Percentiles rank a stretch among this genome's conserved stretches.
Evolutionary conservation across 2,113 vertebrate genomes (phyloP).

Genomic region (Gambusia holbrooki): DNA sequence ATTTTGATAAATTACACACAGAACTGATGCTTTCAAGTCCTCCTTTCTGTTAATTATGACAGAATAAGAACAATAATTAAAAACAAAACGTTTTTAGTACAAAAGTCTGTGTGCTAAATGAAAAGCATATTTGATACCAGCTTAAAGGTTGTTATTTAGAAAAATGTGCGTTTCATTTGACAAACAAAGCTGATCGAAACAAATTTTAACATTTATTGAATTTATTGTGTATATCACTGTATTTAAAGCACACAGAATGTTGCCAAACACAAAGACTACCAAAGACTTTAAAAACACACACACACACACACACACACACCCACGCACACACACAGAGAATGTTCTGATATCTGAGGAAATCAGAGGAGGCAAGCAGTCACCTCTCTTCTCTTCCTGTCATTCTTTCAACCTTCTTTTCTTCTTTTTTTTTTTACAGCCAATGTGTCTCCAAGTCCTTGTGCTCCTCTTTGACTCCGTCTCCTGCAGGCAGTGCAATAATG

Average conservation of each 20-base stretch:
- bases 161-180: no score
- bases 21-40: background rate
- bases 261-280: background rate
- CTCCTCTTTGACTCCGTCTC: constrained; percentile 56
- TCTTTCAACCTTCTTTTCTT: constrained; percentile 41
- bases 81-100: no score
- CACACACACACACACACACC: background rate
- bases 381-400: constrained; percentile 58
- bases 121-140: no score
- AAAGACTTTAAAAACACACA: background rate
- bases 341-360: constrained; percentile 57
- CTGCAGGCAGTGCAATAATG: constrained; percentile 67
- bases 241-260: background rate
- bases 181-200: no score
- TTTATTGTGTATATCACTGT: background rate
- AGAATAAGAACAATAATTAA: no score
- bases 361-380: constrained; percentile 72
- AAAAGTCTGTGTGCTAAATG: no score
- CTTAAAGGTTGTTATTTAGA: no score
- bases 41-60: background rate
- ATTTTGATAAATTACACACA: background rate
- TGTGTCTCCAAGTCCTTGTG: constrained; percentile 43
- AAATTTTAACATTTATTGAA: no score
- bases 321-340: background rate
- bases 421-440: constrained; percentile 9